phyloP scores from a whole-genome alignment of 2,888 invertebrate genomes.

The Aporophyla lueneburgensis region DNA sequence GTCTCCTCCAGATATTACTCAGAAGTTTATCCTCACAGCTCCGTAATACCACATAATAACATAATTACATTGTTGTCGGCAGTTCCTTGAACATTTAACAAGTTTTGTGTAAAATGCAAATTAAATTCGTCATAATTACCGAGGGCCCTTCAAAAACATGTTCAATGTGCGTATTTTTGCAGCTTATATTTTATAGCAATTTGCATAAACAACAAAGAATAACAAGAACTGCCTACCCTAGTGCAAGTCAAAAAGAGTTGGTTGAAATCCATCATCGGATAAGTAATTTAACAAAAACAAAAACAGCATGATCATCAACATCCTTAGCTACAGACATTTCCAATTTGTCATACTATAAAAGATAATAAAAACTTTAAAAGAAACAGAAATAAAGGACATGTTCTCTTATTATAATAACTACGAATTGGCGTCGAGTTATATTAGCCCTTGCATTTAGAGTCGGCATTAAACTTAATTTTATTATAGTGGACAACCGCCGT shows the following conservation, averaged over 20 bases:
- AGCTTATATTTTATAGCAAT: conserved; percentile 30
- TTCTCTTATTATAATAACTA: conserved; percentile 46
- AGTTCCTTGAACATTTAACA: conserved; percentile 60
- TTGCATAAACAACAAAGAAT: conserved; percentile 43
- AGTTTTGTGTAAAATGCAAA: conserved; percentile 73
- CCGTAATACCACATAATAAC: conserved; percentile 72
- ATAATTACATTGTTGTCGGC: conserved; percentile 70
- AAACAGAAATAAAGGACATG: conserved; percentile 26
- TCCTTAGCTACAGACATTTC: conserved; percentile 20
- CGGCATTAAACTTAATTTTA: conserved; percentile 72
- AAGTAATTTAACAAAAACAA: conserved; percentile 7
- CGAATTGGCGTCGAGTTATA: conserved; percentile 61
- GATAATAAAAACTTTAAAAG: conserved; percentile 18
- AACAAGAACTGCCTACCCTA: conserved; percentile 9
- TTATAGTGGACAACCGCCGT: conserved; percentile 58
- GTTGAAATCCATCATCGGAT: background rate
- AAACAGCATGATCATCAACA: conserved; percentile 4
- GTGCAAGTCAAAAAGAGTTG: conserved; percentile 3
- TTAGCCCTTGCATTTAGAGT: conserved; percentile 62
- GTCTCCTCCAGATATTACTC: conserved; percentile 58
- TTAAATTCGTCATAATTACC: conserved; percentile 63
- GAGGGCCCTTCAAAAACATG: conserved; percentile 38
- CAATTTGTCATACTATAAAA: conserved; percentile 44
- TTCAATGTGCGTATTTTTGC: conserved; percentile 30
- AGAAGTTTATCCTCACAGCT: conserved; percentile 63